Evolutionary conservation across 2,113 vertebrate species (phyloP), one percentile per base, ranked within the genome.

Genomic region (Semicossyphus pulcher): DNA sequence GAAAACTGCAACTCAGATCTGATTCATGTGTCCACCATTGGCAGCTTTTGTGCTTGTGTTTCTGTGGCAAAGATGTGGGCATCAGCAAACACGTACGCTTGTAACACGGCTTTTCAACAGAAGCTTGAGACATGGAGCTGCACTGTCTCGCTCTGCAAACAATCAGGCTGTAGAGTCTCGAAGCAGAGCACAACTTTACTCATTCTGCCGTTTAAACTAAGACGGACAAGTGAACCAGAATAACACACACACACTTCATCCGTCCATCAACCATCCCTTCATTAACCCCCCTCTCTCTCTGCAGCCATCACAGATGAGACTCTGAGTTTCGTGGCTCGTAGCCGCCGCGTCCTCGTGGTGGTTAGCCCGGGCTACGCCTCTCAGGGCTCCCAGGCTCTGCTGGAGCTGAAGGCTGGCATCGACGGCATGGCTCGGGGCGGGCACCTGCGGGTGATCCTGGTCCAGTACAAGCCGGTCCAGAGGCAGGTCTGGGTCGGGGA

Each of bases 241-340:
- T 10, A 23, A 57, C 3, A 47, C 21, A 34, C 4, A n/a, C 21
- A 64, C 21, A 31, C 31, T 48, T 15, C 36, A 25, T 47, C 25
- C 53, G 41, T 49, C 39, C 48, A 48, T 37, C 73, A 49, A 11
- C 20, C 64, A 21, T 26, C 39, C 34, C 21, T 64, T 69, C 54
- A 41, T 61, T 83, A 88, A 92, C 92, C 85, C 85, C 80, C 93
- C 90, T 64, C 48, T 80, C 53, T 21, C 39, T 53, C 57, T 45
- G 65, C 95, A 99, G 98, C 96, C 92, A 95, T 99, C 91, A 98
- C 97, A 72, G 98, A 98, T 1, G 98, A 99, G 92, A 99, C 97
- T 31, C 93, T 99, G 94, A 94, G 92, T 83, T 99, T 97, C 82
- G 96, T 99, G 92, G 94, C 95, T 84, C 96, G 95, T 86, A 99